phyloP scores from a whole-genome alignment of 2,113 vertebrate genomes.

The Chunga burmeisteri region DNA sequence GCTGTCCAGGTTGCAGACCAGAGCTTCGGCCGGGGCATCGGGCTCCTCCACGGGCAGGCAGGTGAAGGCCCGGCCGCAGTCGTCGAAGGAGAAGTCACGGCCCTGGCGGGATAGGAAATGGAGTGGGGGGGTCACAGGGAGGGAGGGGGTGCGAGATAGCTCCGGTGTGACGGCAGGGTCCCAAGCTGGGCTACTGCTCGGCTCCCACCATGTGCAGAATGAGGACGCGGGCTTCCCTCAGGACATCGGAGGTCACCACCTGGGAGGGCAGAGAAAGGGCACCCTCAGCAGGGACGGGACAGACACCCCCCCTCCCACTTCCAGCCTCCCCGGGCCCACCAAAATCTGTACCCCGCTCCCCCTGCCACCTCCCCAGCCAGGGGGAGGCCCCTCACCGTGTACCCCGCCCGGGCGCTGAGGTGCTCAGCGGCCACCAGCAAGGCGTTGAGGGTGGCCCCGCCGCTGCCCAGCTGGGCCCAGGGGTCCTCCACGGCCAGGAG shows the following conservation, averaged over 20 bases:
- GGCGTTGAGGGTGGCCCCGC: slow-evolving; percentile 93
- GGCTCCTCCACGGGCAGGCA: slow-evolving; percentile 81
- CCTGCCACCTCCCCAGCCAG: too few species aligned
- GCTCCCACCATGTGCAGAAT: slow-evolving; percentile 89
- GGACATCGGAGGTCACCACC: slow-evolving; percentile 91
- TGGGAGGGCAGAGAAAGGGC: slow-evolving; percentile 22
- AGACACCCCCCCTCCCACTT: background rate
- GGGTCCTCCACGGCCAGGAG: slow-evolving; percentile 87
- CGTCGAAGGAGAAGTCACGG: slow-evolving; percentile 90
- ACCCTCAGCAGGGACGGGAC: background rate
- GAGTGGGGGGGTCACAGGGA: background rate
- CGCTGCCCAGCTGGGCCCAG: slow-evolving; percentile 83
- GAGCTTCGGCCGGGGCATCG: slow-evolving; percentile 70
- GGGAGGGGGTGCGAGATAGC: accelerated
- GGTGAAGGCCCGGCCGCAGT: slow-evolving; percentile 89
- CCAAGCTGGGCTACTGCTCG: background rate
- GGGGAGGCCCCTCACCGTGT: slow-evolving; percentile 77
- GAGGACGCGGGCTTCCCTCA: slow-evolving; percentile 83
- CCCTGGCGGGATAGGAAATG: slow-evolving; percentile 69
- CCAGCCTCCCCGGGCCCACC: background rate
- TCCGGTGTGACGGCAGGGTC: too few species aligned
- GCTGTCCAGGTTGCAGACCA: slow-evolving; percentile 88
- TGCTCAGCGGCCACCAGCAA: slow-evolving; percentile 92
- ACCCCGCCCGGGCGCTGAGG: slow-evolving; percentile 84
- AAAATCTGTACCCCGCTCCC: too few species aligned